phyloP scores from a whole-genome alignment of 35 echinoderm and acorn worm genomes.

The Ptychodera flava region DNA sequence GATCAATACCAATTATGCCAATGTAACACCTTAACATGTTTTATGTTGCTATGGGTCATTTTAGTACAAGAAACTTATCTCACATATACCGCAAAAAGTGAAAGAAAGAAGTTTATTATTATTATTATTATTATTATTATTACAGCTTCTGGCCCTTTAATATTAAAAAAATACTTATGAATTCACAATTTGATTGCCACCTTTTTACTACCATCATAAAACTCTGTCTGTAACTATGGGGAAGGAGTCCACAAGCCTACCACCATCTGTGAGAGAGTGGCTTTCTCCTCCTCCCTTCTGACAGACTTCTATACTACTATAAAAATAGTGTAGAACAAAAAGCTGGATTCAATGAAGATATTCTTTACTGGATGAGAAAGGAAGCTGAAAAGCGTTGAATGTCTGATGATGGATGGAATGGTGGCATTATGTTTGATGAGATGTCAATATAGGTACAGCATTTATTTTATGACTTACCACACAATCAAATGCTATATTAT shows the following conservation, averaged over 20 bases:
- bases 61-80: no score
- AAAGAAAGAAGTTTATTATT: no score
- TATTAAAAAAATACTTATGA: no score
- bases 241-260: background rate
- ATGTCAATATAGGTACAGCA: background rate
- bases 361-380: background rate
- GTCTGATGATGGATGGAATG: background rate
- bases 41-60: no score
- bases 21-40: no score
- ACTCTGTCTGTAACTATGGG: background rate
- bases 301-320: background rate
- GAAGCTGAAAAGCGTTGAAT: background rate
- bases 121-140: no score
- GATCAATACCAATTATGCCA: no score
- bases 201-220: background rate
- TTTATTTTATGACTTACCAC: background rate
- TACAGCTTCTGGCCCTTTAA: no score
- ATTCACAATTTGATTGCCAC: no score
- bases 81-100: no score
- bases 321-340: background rate
- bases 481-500: no score
- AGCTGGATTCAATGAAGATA: background rate
- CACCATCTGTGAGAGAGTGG: background rate
- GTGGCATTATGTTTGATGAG: background rate
- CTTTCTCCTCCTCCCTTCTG: background rate